A percentile compares a stretch with the other conserved stretches of the same genome.
These are phyloP conservation scores for Euglossa dilemma DNA, from an alignment of 1,140 invertebrate genomes.

Conservation along the genomic window DNA sequence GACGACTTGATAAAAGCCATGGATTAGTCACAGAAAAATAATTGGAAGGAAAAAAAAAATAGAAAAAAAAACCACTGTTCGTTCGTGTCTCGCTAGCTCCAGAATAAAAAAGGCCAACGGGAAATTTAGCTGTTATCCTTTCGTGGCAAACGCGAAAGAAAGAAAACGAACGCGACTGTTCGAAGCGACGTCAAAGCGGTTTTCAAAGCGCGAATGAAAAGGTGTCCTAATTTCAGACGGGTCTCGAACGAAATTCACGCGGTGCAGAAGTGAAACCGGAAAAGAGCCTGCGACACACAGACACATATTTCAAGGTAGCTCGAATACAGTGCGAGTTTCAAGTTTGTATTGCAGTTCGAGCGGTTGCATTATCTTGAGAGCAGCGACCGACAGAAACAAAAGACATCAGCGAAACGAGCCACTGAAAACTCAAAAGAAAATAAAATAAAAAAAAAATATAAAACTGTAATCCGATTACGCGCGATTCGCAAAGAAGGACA, in stretches of 20 bases:
- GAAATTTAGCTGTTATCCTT: not conserved
- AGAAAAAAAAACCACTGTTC: not conserved
- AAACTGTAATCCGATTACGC: not conserved
- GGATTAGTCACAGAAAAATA: constrained; percentile 42
- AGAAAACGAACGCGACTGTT: not conserved
- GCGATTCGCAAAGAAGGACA: not conserved
- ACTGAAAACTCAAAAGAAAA: not conserved
- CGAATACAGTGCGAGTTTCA: constrained; percentile 50
- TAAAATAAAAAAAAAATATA: not conserved
- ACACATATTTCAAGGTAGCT: constrained; percentile 81
- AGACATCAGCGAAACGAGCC: too few relatives aligned
- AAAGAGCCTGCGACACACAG: constrained; percentile 68
- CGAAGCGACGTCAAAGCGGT: not conserved
- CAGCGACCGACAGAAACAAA: not conserved
- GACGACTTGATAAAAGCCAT: constrained; percentile 47
- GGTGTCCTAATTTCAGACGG: not conserved
- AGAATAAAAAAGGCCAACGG: constrained; percentile 13
- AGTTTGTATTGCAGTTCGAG: not conserved
- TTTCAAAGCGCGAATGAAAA: not conserved
- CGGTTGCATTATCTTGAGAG: not conserved
- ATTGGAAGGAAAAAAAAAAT: constrained; percentile 8
- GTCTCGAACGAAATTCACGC: not conserved
- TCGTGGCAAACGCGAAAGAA: not conserved
- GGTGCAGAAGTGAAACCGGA: not conserved
- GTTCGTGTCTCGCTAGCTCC: constrained; percentile 62